Base-by-base conservation (phyloP, 2,797 vertebrate species). In the Meda fulgida region DNA sequence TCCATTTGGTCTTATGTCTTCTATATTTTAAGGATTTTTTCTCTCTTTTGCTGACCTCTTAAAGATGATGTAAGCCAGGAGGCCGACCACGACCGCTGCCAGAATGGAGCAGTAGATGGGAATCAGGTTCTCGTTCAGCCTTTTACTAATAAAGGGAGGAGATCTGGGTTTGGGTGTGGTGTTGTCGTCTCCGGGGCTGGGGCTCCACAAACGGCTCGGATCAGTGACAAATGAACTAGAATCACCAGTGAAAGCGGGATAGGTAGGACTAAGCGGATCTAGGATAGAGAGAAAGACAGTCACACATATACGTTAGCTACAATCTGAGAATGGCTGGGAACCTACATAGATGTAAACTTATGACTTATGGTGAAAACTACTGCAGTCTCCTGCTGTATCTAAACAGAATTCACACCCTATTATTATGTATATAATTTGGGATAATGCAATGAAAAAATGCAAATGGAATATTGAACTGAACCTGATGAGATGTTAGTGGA, bases 101-200 rank as follows among this genome's bases (percentile, higher is more conserved):
- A 99, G 94, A 95, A 99, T 97, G 89, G 98, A 99, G 94, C 98
- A 99, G 90, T 98, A 99, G 90, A 99, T 97, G 0, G 98, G 98
- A 91, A 99, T 99, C 92, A 99, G 97, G 94, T 97, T 98, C 93
- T 98, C 96, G 0, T 96, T 91, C 2, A 96, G 93, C 63, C 96
- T 96, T 0, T 93, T 93, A 77, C 95, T 96, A 23, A 96, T 93
- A 34, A 97, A 96, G 0, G 93, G 96, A 34, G 96, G 96, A 0
- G 96, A 96, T 91, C 96, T 96, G 66, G 96, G 93, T 91, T 95
- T 95, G 80, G 95, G 88, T 0, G 96, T 97, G 85, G 96, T 96
- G n/a, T 90, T 95, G 1, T 94, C 93, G 13, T 90, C 94, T 0
- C 93, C 87, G 0, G 94, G 71, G 87, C 92, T 9, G 19, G 77